These are phyloP conservation scores for Myzus persicae DNA, from an alignment of 1,140 invertebrate genomes.

Conservation along the genomic window DNA sequence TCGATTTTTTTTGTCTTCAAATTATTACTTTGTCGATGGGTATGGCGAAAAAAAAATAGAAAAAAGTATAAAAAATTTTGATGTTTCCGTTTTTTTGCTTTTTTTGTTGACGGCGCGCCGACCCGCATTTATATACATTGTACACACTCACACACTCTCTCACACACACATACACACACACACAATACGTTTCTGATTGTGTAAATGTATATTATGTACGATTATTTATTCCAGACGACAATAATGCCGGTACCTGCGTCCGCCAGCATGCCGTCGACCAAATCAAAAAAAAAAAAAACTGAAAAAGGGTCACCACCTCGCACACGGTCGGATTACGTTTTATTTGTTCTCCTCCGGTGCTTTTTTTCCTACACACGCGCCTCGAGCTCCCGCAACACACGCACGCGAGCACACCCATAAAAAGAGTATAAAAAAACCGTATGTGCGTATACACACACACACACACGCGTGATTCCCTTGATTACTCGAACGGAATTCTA, in stretches of 20 bases:
- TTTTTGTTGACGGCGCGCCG: not conserved
- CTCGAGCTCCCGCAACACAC: not conserved
- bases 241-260: conserved; percentile 42
- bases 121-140: conserved; percentile 19
- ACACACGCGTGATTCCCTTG: not conserved
- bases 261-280: conserved; percentile 26
- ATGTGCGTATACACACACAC: not conserved
- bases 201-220: not conserved
- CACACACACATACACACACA: not conserved
- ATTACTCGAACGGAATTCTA: conserved; percentile 39
- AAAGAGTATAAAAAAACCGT: conserved; percentile 1
- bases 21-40: not conserved
- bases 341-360: conserved; percentile 39
- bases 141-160: too few species aligned
- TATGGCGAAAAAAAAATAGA: not conserved
- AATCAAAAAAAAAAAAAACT: conserved; percentile 26
- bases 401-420: not conserved
- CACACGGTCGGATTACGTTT: conserved; percentile 43
- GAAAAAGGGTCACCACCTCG: conserved; percentile 43
- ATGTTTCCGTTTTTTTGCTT: not conserved
- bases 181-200: conserved; percentile 39
- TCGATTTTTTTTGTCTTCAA: not conserved
- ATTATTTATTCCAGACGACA: conserved; percentile 38
- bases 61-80: not conserved
- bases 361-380: conserved; percentile 12